Conservation (phyloP, 1,140 invertebrate species). For the Caerostris darwini region DNA sequence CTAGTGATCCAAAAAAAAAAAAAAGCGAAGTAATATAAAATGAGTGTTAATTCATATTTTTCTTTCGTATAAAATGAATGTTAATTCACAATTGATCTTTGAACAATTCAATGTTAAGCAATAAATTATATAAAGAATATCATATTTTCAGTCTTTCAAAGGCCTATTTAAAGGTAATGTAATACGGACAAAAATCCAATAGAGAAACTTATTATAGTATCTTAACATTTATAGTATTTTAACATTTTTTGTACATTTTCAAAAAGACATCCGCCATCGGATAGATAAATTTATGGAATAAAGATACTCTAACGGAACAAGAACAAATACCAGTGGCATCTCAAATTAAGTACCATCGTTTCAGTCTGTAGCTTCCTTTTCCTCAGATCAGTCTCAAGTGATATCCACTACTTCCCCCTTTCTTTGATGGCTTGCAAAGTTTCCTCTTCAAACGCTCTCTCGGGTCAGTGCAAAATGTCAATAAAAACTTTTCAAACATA, state of each 20-base stretch:
- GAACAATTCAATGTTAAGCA: too few species aligned
- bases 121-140: too few species aligned
- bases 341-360: not conserved
- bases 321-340: slow-evolving; percentile 9
- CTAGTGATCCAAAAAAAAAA: too few species aligned
- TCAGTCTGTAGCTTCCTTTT: not conserved
- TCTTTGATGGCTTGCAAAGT: not conserved
- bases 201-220: not conserved
- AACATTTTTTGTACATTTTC: not conserved
- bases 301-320: not conserved
- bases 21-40: too few species aligned
- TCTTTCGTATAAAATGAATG: too few species aligned
- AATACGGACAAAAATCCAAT: not conserved
- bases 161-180: too few species aligned
- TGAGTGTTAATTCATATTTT: too few species aligned
- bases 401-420: not conserved
- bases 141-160: too few species aligned
- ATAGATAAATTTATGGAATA: not conserved
- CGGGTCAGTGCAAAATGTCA: not conserved
- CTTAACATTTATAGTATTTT: not conserved
- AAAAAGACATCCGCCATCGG: not conserved
- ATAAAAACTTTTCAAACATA: not conserved
- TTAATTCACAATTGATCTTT: too few species aligned
- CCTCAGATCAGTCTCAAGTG: not conserved
- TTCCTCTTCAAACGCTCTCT: not conserved